A percentile compares a stretch with the other conserved stretches of the same genome.
These are phyloP conservation scores for Pristionchus japonicus DNA, from an alignment of 2,888 invertebrate genomes.

Conservation along the genomic window DNA sequence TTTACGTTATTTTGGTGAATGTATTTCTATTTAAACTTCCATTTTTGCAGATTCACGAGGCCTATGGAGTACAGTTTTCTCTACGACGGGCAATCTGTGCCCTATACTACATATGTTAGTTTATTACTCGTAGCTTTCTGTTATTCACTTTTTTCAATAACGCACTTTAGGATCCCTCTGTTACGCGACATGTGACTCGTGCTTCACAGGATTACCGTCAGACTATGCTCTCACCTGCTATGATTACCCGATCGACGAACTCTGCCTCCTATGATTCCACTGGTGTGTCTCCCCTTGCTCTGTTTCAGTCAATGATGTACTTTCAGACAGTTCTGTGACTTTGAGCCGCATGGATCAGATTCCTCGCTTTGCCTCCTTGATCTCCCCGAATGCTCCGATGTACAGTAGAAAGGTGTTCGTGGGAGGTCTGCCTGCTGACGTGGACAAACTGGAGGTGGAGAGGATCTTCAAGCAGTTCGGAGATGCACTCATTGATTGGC, in stretches of 20 bases:
- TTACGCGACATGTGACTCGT: not conserved
- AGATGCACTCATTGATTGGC: conserved; percentile 97
- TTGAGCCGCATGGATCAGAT: not conserved
- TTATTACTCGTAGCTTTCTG: not conserved
- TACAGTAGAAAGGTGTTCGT: conserved; percentile 44
- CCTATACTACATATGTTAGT: too few relatives aligned
- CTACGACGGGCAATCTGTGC: not conserved
- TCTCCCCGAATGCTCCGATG: not conserved
- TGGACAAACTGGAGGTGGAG: conserved; percentile 89
- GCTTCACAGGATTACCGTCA: conserved; percentile 11
- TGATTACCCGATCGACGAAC: not conserved
- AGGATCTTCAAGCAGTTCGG: conserved; percentile 97
- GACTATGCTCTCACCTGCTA: not conserved
- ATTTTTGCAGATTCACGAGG: not conserved
- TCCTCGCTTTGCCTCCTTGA: not conserved
- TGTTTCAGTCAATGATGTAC: not conserved
- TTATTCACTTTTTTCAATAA: not conserved
- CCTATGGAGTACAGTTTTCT: not conserved
- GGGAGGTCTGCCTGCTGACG: conserved; percentile 45
- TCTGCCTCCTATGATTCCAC: conserved; percentile 7
- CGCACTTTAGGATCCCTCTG: not conserved
- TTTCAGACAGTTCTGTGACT: conserved; percentile 4
- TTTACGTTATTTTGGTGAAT: too few relatives aligned
- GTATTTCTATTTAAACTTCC: too few relatives aligned
- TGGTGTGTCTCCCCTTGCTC: not conserved